Percentiles rank a stretch among this genome's conserved stretches.
These are phyloP conservation scores for Achroia grisella DNA, from an alignment of 1,140 invertebrate species.

Conservation along the genomic window DNA sequence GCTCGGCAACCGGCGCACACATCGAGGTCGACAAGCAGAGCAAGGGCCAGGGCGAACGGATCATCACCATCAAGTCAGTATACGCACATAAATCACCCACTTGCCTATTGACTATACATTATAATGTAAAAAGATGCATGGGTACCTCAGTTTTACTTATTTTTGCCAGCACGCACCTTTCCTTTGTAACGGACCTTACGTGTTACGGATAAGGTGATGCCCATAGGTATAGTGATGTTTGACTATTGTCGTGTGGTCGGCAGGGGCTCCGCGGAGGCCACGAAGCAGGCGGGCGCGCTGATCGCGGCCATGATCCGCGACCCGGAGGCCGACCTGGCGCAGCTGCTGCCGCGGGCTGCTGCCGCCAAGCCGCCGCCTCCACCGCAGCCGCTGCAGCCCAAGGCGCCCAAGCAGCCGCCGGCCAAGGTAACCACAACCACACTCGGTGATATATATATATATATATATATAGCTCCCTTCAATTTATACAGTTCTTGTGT, in stretches of 20 bases:
- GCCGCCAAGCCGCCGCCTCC: conserved; percentile 31
- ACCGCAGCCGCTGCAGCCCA: conserved; percentile 36
- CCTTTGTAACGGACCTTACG: too few species aligned
- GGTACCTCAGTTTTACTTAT: too few species aligned
- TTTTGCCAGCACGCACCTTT: too few species aligned
- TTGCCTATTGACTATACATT: too few species aligned
- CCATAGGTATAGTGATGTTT: too few species aligned
- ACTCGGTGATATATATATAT: too few species aligned
- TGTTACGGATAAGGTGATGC: too few species aligned
- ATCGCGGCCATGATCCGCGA: conserved; percentile 93
- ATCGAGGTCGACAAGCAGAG: conserved; percentile 98
- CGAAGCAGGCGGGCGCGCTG: conserved; percentile 89
- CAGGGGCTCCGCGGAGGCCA: conserved; percentile 92
- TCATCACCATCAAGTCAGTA: conserved; percentile 93
- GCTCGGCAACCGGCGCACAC: conserved; percentile 94
- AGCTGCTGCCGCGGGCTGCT: conserved; percentile 80
- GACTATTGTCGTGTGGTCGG: too few species aligned
- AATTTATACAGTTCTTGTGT: too few species aligned
- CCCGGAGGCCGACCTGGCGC: conserved; percentile 92
- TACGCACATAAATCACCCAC: not conserved
- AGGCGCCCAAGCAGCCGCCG: conserved; percentile 34
- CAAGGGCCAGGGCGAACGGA: conserved; percentile 94
- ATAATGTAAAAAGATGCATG: too few species aligned
- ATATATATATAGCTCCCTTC: too few species aligned
- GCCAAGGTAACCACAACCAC: too few species aligned